Evolutionary conservation across 2,797 vertebrate species (phyloP), one percentile per base, ranked within the genome.

Genomic region (Cuniculus paca): DNA sequence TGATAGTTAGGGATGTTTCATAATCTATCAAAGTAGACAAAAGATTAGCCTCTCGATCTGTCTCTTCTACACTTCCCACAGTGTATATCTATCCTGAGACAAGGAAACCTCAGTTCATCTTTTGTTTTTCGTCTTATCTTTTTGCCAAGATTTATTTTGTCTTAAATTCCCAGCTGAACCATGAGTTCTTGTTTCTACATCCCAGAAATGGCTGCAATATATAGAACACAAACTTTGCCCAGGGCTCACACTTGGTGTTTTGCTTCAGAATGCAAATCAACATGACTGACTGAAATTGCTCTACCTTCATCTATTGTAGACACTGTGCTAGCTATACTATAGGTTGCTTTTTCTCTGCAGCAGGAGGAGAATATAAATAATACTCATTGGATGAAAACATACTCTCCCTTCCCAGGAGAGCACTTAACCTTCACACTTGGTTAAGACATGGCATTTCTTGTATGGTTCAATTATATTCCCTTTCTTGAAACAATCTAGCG

Each of bases 201-300:
- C 26, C 9, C 9, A n/a, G 20, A 90, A 87, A 83, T 19, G 10
- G 13, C 31, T 72, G 26, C 4, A 31, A 65, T 52, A 11, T 45
- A 0, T 52, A 13, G 28, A 28, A 22, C 0, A 34, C 2, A 22
- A 0, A 65, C 26, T 54, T 13, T 63, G 2, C 22, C 52, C 34
- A 16, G 39, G 20, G 4, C 8, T 39, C 5, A 36, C 42, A 56
- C 2, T 9, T 36, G 52, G 20, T 82, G 34, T 52, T 68, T 10
- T 75, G 5, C 4, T 83, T 10, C 34, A 83, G 36, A 61, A n/a
- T 5, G 5, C 31, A 36, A 22, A 63, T 6, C 61, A 39, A 12
- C 61, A 31, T 31, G 17, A 75, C 28, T 9, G 14, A 54, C 7
- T 36, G 22, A 24, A 79, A 50, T 6, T 60, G 4, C 2, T 61